A percentile compares a stretch with the other conserved stretches of the same genome.
Evolutionary conservation across 2,797 vertebrate species (phyloP).

Genomic region (Potorous gilbertii): DNA sequence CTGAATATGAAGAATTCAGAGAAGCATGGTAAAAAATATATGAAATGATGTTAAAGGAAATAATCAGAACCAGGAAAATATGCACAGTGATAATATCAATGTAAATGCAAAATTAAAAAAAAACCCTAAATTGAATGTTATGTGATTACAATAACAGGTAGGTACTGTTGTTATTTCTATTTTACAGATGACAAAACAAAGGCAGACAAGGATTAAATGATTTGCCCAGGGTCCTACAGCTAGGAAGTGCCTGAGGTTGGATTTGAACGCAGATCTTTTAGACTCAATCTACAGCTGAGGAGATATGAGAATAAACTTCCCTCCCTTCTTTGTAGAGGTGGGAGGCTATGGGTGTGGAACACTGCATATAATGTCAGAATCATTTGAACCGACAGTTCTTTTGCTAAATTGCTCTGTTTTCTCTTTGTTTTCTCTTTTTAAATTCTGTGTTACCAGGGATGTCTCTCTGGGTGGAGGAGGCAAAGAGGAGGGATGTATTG

Average conservation of each 20-base stretch:
- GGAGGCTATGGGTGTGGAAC: neutral
- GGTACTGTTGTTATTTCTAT: neutral
- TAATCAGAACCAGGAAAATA: neutral
- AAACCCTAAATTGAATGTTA: neutral
- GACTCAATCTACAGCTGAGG: neutral
- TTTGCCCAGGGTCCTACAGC: neutral
- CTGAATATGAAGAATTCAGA: neutral
- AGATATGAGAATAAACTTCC: neutral
- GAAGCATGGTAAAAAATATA: neutral
- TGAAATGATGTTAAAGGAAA: neutral
- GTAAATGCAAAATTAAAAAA: neutral
- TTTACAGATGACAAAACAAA: neutral
- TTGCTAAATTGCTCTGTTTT: neutral
- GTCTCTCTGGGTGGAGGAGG: neutral
- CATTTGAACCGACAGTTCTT: neutral
- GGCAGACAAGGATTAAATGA: neutral
- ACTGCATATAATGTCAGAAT: neutral
- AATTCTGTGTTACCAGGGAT: neutral
- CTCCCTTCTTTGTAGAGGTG: neutral
- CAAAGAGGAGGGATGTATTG: neutral
- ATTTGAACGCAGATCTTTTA: neutral
- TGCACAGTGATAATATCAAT: neutral
- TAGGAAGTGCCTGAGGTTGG: neutral
- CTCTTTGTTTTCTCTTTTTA: neutral
- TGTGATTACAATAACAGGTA: neutral